Evolutionary conservation across 2,797 vertebrate genomes (phyloP), one percentile per base, ranked within the genome.

Genomic region (Muscicapa comitata): DNA sequence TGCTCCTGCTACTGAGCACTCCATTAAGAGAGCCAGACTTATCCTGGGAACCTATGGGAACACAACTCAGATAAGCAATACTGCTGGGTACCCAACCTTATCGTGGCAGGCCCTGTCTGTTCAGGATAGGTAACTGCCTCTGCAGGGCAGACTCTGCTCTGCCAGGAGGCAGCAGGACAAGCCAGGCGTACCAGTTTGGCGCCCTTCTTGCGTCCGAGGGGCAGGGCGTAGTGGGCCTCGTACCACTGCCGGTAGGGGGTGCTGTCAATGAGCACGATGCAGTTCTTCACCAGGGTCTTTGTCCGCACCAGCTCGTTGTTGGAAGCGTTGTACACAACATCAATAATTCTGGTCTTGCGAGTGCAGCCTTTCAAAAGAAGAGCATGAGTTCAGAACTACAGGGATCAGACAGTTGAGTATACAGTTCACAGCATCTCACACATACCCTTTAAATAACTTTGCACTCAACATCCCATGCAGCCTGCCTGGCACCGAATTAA

Each of bases 271-370:
- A 99, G 98, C 67, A 99, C 98, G 1, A 99, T 98, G 96, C 99
- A 99, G 95, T 99, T 99, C 98, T 99, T 99, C 97, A 99, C 99
- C 97, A 99, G 97, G 40, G 99, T 99, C 97, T 99, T 99, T 77
- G 99, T 99, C 97, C 99, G 98, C 95, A 99, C 99, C 97, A 99
- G 98, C 95, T 99, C 99, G 0, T 99, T 99, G 98, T 99, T 99
- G 80, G 99, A 99, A 31, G 99, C 99, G 3, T 99, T 99, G 98
- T 99, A 99, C 92, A 99, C 99, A 5, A 99, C 99, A 51, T 99
- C 99, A 4, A 99, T 99, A 94, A 99, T 99, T 91, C 99, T 99
- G 91, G 99, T 99, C 96, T 99, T 99, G 23, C 99, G 98, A 74
- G 99, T 99, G 97, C 99, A 99, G 97, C 99, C 99, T 99, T 87